Evolutionary conservation across 2,888 invertebrate genomes (phyloP).

Genomic region (Sminthurinus aureus): DNA sequence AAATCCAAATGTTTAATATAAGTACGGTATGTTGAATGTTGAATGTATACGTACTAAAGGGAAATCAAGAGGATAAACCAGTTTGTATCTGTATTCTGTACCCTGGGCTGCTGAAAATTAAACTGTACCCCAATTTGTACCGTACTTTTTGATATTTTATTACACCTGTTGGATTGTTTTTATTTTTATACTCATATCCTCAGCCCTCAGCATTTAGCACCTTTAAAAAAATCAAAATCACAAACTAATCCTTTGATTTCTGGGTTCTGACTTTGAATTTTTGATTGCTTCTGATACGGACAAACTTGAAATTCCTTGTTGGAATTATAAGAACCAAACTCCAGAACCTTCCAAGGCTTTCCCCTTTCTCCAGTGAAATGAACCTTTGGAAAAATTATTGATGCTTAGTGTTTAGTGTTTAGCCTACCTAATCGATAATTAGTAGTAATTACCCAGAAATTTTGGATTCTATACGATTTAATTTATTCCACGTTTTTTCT

Average conservation of each 20-base stretch:
- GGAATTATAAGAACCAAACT: background rate
- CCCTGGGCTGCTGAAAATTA: constrained; percentile 37
- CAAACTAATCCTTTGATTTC: background rate
- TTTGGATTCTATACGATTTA: constrained; percentile 25
- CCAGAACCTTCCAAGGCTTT: background rate
- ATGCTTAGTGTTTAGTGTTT: constrained; percentile 1
- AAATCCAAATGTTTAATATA: too few relatives aligned
- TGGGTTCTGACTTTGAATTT: background rate
- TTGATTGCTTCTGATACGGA: background rate
- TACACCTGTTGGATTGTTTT: background rate
- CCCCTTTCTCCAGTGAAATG: background rate
- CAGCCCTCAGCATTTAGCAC: background rate
- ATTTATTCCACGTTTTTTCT: constrained; percentile 26
- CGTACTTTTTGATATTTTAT: constrained; percentile 7
- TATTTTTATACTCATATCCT: background rate
- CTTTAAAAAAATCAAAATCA: background rate
- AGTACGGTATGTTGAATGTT: too few relatives aligned
- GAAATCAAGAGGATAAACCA: constrained; percentile 39
- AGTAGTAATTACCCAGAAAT: constrained; percentile 27
- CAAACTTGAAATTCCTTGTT: too few relatives aligned
- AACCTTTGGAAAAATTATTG: constrained; percentile 22
- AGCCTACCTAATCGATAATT: constrained; percentile 30
- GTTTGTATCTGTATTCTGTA: constrained; percentile 16
- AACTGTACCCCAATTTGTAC: constrained; percentile 36
- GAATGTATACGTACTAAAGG: constrained; percentile 25